Conservation (phyloP, 2,113 vertebrate genomes). For the Amblyornis subalaris region DNA sequence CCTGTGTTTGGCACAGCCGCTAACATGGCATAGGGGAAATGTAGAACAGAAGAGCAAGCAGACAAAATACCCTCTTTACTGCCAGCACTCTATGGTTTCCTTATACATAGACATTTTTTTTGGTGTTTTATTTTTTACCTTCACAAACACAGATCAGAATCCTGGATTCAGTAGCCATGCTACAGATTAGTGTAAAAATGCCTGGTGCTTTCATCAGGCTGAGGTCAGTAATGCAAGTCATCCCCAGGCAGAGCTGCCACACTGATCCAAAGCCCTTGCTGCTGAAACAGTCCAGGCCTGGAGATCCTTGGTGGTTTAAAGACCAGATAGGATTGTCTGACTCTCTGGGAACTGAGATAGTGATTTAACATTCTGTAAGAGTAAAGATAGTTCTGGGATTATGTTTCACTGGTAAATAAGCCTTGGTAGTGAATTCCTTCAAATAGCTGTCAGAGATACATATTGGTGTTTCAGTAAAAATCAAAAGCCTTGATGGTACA, state of each 20-base stretch:
- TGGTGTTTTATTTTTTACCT: not conserved
- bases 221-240: not conserved
- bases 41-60: not conserved
- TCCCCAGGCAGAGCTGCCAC: not conserved
- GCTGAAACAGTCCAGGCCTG: not conserved
- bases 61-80: not conserved
- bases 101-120: not conserved
- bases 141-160: not conserved
- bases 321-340: not conserved
- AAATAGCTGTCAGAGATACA: not conserved
- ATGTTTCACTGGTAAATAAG: conserved; percentile 50
- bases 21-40: not conserved
- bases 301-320: not conserved
- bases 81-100: not conserved
- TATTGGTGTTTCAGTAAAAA: not conserved
- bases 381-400: conserved; percentile 18
- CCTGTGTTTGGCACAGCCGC: not conserved
- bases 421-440: not conserved
- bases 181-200: not conserved
- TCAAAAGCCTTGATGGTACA: not conserved
- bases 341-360: not conserved
- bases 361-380: conserved; percentile 9
- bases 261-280: not conserved
- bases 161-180: not conserved
- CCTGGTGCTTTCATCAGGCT: not conserved